Evolutionary conservation across 2,797 vertebrate species (phyloP), one percentile per base, ranked within the genome.

Genomic region (Coracias cyanogaster): DNA sequence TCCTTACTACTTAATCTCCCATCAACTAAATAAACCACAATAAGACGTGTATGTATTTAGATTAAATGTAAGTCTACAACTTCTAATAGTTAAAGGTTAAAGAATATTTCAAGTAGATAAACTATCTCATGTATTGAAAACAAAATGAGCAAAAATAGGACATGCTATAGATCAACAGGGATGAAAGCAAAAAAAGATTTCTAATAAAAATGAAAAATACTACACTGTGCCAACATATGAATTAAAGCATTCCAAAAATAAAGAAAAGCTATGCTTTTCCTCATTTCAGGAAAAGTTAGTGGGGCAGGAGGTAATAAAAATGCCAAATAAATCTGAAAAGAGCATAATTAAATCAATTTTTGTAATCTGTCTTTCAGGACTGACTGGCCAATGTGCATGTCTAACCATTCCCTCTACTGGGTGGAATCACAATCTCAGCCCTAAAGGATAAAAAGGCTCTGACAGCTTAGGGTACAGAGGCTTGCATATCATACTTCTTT

Each of bases 281-380:
- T 80, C 37, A 70, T 57, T 46, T 91, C 45, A 88, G 48, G 15
- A 70, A 77, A 82, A 84, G 33, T 51, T 37, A 76, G 29, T 10
- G 49, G 93, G 35, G 45, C 21, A 93, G 29, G 46, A 69, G 45
- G 70, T 65, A 88, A 94, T 13, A 65, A 7, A 90, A 93, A 84
- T 77, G 45, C 5, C 55, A 96, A 96, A 84, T 19, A 92, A 84
- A 89, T 73, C 57, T 69, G 73, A 86, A 93, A 86, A 94, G 49
- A 89, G 54, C 39, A 22, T 61, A 72, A 92, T 67, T 93, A 94
- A 84, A 89, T 45, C 51, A 18, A 87, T 77, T 79, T 91, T 73
- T 90, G 91, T 85, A 82, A 96, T 74, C 67, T 61, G 26, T 72
- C 20, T 91, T 89, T 93, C 78, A 91, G 70, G 65, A 89, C 14